These are phyloP conservation scores for Hypotaenidia okinawae DNA, from an alignment of 2,797 vertebrate species.

Conservation along the genomic window DNA sequence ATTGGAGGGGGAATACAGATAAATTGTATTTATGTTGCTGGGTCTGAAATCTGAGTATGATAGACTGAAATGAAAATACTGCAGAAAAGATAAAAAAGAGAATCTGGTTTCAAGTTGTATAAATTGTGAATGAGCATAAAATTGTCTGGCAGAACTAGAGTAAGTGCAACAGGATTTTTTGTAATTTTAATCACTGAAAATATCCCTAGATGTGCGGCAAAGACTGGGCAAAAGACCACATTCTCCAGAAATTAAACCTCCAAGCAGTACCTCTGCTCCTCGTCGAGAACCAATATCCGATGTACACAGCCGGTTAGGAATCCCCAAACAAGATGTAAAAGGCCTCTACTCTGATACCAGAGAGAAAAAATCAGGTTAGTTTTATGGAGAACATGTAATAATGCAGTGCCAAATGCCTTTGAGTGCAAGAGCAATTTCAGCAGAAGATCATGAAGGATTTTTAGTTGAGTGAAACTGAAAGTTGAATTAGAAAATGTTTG, in stretches of 20 bases:
- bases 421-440: neutral
- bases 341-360: conserved; percentile 83
- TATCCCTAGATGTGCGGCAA: conserved; percentile 88
- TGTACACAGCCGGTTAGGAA: conserved; percentile 92
- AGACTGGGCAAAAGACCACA: conserved; percentile 91
- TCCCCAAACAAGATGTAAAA: conserved; percentile 84
- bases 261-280: conserved; percentile 73
- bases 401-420: neutral
- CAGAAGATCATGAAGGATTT: neutral
- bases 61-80: neutral
- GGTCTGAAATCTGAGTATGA: neutral
- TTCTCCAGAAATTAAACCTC: conserved; percentile 86
- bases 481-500: neutral
- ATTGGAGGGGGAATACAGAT: too few relatives aligned
- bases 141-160: neutral
- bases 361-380: conserved; percentile 90
- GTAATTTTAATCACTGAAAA: neutral
- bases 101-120: neutral
- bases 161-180: neutral
- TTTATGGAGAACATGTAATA: neutral
- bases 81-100: neutral
- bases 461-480: neutral
- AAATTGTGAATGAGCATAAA: neutral
- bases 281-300: conserved; percentile 88
- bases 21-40: neutral